These are phyloP conservation scores for Cantharis flavilabris DNA, from an alignment of 2,888 invertebrate species.

Conservation along the genomic window DNA sequence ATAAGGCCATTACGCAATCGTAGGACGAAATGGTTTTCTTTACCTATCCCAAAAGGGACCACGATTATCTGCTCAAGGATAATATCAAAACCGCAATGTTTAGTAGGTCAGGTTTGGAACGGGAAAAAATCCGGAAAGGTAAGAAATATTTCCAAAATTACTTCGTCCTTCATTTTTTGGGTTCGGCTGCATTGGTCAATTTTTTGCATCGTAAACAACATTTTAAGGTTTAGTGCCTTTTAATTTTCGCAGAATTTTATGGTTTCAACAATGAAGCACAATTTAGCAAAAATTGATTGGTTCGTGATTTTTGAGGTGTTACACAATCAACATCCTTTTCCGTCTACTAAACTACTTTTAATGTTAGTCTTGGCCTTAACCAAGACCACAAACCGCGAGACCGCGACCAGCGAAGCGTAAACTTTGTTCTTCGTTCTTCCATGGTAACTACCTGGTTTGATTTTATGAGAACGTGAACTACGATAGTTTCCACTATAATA, in stretches of 20 bases:
- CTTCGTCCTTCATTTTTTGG: not conserved
- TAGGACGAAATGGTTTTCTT: not conserved
- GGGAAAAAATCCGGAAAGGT: not conserved
- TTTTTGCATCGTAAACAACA: not conserved
- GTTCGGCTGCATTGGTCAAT: not conserved
- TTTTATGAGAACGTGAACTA: conserved; percentile 21
- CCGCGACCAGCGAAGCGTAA: conserved; percentile 26
- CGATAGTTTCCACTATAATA: conserved; percentile 7
- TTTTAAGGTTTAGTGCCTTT: not conserved
- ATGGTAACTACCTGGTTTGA: conserved; percentile 17
- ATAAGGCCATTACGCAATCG: not conserved
- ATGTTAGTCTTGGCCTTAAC: conserved; percentile 30
- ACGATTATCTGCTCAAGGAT: not conserved
- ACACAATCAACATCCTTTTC: conserved; percentile 22
- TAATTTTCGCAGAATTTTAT: not conserved
- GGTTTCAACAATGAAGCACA: not conserved
- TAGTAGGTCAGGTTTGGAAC: not conserved
- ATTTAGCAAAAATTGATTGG: not conserved
- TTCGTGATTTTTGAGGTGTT: not conserved
- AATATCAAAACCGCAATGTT: not conserved
- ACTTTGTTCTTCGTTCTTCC: conserved; percentile 16
- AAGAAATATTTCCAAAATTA: not conserved
- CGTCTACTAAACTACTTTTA: conserved; percentile 31
- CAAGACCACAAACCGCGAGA: conserved; percentile 30
- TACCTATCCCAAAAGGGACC: not conserved